phyloP scores from a whole-genome alignment of 1,140 invertebrate species.

The Cydia pomonella region DNA sequence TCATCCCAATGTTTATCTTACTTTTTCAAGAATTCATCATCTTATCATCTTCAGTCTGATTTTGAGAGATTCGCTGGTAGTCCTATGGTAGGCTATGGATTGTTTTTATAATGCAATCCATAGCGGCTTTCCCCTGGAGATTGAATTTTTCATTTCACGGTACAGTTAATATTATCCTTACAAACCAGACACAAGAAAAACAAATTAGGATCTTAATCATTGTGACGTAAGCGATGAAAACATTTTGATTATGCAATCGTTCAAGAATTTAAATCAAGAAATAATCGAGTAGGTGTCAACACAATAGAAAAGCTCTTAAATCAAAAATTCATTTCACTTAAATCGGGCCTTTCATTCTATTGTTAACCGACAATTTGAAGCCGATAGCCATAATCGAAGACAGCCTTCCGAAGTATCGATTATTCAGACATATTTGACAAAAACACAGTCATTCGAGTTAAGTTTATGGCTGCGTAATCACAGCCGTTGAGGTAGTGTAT shows the following conservation, averaged over 20 bases:
- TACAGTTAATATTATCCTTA: background rate
- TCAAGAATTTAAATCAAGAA: constrained; percentile 43
- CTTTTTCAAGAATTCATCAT: no score
- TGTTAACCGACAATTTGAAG: constrained; percentile 42
- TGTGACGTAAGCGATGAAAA: constrained; percentile 9
- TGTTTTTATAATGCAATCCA: no score
- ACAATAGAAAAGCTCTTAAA: constrained; percentile 38
- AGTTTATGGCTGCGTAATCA: constrained; percentile 55
- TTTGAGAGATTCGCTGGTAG: no score
- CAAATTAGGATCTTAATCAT: background rate
- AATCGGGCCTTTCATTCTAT: constrained; percentile 37
- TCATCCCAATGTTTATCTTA: no score
- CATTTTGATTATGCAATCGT: constrained; percentile 37
- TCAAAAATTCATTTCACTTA: constrained; percentile 47
- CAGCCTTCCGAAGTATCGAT: constrained; percentile 43
- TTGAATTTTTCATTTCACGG: no score
- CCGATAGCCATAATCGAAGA: constrained; percentile 38
- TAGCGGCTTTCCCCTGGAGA: no score
- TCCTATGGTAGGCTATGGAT: no score
- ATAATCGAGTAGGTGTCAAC: constrained; percentile 39
- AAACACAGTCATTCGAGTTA: constrained; percentile 46
- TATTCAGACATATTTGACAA: constrained; percentile 48
- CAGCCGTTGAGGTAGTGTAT: constrained; percentile 26
- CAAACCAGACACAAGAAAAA: background rate
- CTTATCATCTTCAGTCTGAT: no score